Evolutionary conservation across 2,888 invertebrate species (phyloP), one percentile per base, ranked within the genome.

Genomic region (Plagiodera versicolora): DNA sequence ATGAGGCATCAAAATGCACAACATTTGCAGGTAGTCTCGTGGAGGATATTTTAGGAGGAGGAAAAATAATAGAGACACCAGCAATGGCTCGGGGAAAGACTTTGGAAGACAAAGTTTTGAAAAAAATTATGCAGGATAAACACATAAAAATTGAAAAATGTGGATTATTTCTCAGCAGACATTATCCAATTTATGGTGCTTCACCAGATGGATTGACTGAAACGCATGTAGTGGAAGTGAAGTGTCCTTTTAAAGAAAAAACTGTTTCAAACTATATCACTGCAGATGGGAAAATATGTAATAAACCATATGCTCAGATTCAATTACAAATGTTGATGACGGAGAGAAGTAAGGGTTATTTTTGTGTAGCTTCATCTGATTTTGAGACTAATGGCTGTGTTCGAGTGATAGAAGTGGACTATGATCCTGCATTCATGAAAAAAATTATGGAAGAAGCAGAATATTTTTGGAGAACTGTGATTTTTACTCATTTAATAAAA

Each of bases 271-370:
- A n/a, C n/a, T n/a, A n/a, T n/a, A 51, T n/a, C 44, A 44, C 11
- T 28, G 4, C 28, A 28, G 8, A 44, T 44, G 35, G 35, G 16
- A 30, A 35, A 39, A 39, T 53, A 11, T 32, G 39, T 53, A 2
- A 17, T 17, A 53, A 53, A 53, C 39, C 8, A 32, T 32, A 52
- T 17, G 44, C 44, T 44, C 44, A 16, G 44, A 45, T 45, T 45
- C 45, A 45, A 11, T 45, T 45, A 45, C 45, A 45, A 45, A 45
- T 45, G 16, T 9, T 45, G 18, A 9, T 45, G 45, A 14, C 45
- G 16, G 45, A 10, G 2, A 45, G 45, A 45, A 45, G 11, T 8
- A 45, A 14, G 45, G 45, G 45, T 8, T 45, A 45, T 14, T 45
- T 45, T 45, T 45, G 45, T 45, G 18, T 8, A 45, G 45, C 45